Evolutionary conservation across 1,140 invertebrate genomes (phyloP), one percentile per base, ranked within the genome.

Genomic region (Lethrus apterus): DNA sequence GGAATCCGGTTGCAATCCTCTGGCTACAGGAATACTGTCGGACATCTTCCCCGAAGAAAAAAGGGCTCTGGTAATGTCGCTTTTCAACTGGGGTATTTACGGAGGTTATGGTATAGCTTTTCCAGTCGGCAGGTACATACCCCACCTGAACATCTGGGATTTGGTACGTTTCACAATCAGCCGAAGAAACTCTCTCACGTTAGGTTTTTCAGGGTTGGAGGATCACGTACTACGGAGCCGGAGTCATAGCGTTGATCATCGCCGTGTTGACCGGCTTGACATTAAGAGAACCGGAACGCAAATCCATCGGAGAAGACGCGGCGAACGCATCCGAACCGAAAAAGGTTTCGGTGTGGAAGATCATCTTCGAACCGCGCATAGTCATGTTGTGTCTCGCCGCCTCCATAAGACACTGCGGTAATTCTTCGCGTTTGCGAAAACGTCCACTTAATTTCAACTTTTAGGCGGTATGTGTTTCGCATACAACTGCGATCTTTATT

Each of bases 1-100:
- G 4, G 90, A 94, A 66, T 83, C 89, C 2, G 89, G 86, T 1
- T 91, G 89, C 61, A 92, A 92, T 67, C 92, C 92, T 0, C 67
- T 94, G 55, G 87, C 88, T 2, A 90, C 88, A 0, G 83, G 83
- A 3, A 81, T 95, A 31, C 74, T 95, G 10, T 86, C 88, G 0
- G 90, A 94, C 60, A 78, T 89, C 55, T 91, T 91, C 57, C 76
- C 80, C 0, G 84, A 88, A 64, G 74, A 84, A 42, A 81, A 88
- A 51, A 76, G 90, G 50, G 92, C 86, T 5, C 68, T 93, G 9
- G 91, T 93, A 1, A 81, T 95, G 73, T 90, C 91, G 1, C 83
- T 95, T 42, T 94, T 94, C 70, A 94, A 94, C 67, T 94, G 89
- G 89, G 92, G 92, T 21, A 94, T 96, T 51, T 96, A 96, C 60